A percentile compares a stretch with the other conserved stretches of the same genome.
Conservation (phyloP, 2,888 invertebrate genomes). For the Tenodera sinensis region DNA sequence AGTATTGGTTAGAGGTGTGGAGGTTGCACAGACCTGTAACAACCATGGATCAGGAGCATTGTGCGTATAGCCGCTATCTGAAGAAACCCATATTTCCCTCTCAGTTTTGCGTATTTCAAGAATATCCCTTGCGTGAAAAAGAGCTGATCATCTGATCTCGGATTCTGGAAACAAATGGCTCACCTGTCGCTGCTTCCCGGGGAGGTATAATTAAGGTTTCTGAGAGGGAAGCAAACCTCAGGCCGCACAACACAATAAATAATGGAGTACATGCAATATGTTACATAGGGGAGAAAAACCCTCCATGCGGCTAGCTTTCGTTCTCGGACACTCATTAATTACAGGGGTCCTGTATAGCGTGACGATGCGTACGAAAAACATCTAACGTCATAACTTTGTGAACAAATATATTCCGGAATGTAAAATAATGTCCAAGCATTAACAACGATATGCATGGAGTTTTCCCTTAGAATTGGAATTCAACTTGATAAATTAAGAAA, state of each 20-base stretch:
- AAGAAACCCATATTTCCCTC: no score
- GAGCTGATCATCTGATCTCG: background rate
- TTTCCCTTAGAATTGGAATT: no score
- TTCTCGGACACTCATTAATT: background rate
- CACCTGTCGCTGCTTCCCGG: background rate
- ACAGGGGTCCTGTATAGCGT: background rate
- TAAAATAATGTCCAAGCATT: no score
- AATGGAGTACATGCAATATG: background rate
- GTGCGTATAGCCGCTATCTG: no score
- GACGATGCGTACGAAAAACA: background rate
- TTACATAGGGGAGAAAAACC: background rate
- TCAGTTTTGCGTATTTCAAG: background rate
- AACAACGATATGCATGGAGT: no score
- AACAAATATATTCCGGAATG: no score
- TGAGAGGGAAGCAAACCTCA: background rate
- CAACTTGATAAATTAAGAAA: no score
- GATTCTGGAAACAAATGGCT: background rate
- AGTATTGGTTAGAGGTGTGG: no score
- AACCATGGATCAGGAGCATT: no score
- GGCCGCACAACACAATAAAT: background rate
- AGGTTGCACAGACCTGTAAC: no score
- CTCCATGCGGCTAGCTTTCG: background rate
- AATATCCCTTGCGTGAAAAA: background rate
- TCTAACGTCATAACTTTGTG: no score
- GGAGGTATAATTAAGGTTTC: background rate